These are phyloP conservation scores for Cottus gobio DNA, from an alignment of 2,113 vertebrate genomes.

Conservation along the genomic window DNA sequence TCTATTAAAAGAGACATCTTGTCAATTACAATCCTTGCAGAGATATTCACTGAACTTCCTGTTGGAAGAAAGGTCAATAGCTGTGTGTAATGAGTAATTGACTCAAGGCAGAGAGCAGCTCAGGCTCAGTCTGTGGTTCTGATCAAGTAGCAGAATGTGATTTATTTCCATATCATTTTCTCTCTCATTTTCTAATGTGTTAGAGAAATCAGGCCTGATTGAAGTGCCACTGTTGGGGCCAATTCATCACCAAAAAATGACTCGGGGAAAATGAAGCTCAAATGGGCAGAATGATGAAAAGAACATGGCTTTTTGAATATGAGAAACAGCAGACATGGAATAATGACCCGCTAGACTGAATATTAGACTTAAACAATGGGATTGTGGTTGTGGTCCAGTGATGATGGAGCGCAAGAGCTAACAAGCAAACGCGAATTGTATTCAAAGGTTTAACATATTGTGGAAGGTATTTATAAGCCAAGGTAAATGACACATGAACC, in stretches of 20 bases:
- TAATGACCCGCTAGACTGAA: slow-evolving; percentile 73
- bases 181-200: slow-evolving; percentile 76
- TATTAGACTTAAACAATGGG: slow-evolving; percentile 66
- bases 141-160: slow-evolving; percentile 84
- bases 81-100: slow-evolving; percentile 87
- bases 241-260: slow-evolving; percentile 79
- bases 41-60: slow-evolving; percentile 86
- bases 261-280: slow-evolving; percentile 79
- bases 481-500: slow-evolving; percentile 5
- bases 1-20: slow-evolving; percentile 88
- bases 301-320: slow-evolving; percentile 79
- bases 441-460: slow-evolving; percentile 32
- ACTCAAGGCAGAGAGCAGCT: slow-evolving; percentile 81
- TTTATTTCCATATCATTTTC: slow-evolving; percentile 86
- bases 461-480: slow-evolving; percentile 19
- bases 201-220: slow-evolving; percentile 78
- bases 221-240: slow-evolving; percentile 78
- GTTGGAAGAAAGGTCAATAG: slow-evolving; percentile 88
- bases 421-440: slow-evolving; percentile 41
- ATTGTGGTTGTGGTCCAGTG: slow-evolving; percentile 56
- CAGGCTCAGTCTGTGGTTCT: slow-evolving; percentile 75
- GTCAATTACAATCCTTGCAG: slow-evolving; percentile 86
- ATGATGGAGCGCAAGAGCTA: slow-evolving; percentile 47
- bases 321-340: slow-evolving; percentile 70
- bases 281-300: slow-evolving; percentile 81